Base-by-base conservation (phyloP, 2,797 vertebrate species). In the Spinus olivaceus region DNA sequence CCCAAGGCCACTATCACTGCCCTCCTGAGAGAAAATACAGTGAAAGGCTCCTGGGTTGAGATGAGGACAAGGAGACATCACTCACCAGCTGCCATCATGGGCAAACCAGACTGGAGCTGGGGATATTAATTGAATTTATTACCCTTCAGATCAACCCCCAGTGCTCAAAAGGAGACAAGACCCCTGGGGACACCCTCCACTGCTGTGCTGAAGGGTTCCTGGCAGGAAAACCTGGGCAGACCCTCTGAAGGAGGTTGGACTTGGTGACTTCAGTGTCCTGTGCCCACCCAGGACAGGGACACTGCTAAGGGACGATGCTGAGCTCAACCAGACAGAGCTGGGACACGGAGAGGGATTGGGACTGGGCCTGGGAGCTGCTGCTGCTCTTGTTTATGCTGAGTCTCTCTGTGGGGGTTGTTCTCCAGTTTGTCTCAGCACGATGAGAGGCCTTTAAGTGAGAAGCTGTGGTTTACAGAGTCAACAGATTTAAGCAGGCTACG, bases 391-490 rank as follows among this genome's bases (percentile, higher is more conserved):
- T 93, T 88, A 6, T 23, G 82, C 73, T 13, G 73, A 72, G 50
- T 23, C 59, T 84, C 94, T 92, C 90, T 0, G 0, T 25, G 66
- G 90, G 90, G 82, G 59, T 25, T 73, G 77, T 72, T 88, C 94
- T 92, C 70, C 80, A 88, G 69, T 89, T 61, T 88, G 89, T 70
- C 92, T 95, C 92, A 91, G 82, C 89, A 53, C 3, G 82, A 71
- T 1, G 2, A 93, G 86, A 78, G 61, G 64, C 78, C 90, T 94
- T 74, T 61, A 82, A 91, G 76, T 92, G 94, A 88, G 83, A 96
- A 32, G 81, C 88, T 95, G 88, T 7, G 24, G 64, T 93, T 95
- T 94, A 90, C 88, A 72, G 94, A 91, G 82, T 96, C 95, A 92
- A 96, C 87, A 92, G 92, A 93, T 94, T 88, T 81, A 82, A 95